Base-by-base conservation (phyloP, 2,888 invertebrate genomes). In the Helobdella robusta region DNA sequence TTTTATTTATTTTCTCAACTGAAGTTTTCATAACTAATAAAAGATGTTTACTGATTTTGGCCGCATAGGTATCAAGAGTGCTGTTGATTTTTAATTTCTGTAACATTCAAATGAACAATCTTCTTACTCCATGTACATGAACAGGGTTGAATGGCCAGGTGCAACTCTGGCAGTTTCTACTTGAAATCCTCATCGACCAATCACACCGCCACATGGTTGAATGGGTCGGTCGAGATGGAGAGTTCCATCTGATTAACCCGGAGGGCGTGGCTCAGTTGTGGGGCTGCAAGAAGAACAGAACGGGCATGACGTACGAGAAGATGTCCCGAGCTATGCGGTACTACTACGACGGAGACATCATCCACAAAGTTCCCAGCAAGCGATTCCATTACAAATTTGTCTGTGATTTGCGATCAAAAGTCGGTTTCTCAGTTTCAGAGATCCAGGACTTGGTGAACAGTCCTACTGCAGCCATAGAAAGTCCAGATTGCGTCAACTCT, bases 351-450 rank as follows among this genome's bases (percentile, higher is more conserved):
- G n/a, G n/a, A n/a, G 56, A 28, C 4, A 30, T 30, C 4, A 56
- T 56, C 25, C n/a, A 4, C 28, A 56, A 56, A 32, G 56, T 56
- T 40, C 34, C 35, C 59, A 36, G 59, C 59, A 35, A 34, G 36
- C 15, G 59, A 4, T 59, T 59, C 59, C 59, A 59, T 11, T 59
- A 59, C 59, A 59, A 59, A 23, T 59, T 59, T 20, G 40, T 59
- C 4, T 59, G 34, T 35, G 59, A 59, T 36, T 18, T 36, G 6
- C 32, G 36, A 20, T 35, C 34, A 34, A 5, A 23, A 18, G 34
- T 59, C 5, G 59, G 59, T 8, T 20, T 59, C 4, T 23, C 34
- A 3, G 34, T 59, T 6, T 23, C 34, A 18, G 35, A 59, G 59
- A 34, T 59, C 3, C 34, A 36, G 32, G 30, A 59, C 3, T 23